These are phyloP conservation scores for Todiramphus saurophagus DNA, from an alignment of 2,113 vertebrate species.

Conservation along the genomic window DNA sequence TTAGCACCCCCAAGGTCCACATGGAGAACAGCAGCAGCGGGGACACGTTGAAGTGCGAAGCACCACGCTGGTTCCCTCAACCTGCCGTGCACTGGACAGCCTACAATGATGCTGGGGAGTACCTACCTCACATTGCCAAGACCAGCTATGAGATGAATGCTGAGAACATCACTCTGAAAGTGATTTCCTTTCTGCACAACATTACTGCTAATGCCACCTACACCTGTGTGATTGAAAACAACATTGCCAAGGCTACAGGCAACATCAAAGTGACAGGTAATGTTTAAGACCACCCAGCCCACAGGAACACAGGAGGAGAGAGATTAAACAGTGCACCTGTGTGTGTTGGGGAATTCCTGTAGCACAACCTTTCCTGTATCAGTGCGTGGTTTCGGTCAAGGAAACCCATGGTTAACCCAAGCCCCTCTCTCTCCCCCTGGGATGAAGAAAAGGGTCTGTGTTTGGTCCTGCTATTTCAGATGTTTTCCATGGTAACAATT, in stretches of 20 bases:
- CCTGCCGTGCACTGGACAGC: slow-evolving; percentile 61
- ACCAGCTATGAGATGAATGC: slow-evolving; percentile 67
- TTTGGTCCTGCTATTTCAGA: neutral
- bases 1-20: slow-evolving; percentile 46
- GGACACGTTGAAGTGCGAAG: slow-evolving; percentile 52
- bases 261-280: slow-evolving; percentile 72
- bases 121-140: slow-evolving; percentile 27
- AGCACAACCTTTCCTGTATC: neutral
- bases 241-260: slow-evolving; percentile 68
- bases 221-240: slow-evolving; percentile 73
- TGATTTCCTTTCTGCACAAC: slow-evolving; percentile 65
- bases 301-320: neutral
- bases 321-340: neutral
- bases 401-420: neutral
- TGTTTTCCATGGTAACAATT: neutral
- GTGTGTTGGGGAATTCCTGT: neutral
- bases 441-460: neutral
- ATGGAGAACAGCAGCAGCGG: slow-evolving; percentile 39
- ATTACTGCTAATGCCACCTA: slow-evolving; percentile 63
- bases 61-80: slow-evolving; percentile 66
- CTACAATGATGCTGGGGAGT: neutral
- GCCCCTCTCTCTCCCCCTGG: neutral
- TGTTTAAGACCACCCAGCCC: neutral
- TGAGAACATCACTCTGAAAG: slow-evolving; percentile 65
- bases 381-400: neutral